Evolutionary conservation across 1,140 invertebrate genomes (phyloP).

Genomic region (Saccostrea glomerata): DNA sequence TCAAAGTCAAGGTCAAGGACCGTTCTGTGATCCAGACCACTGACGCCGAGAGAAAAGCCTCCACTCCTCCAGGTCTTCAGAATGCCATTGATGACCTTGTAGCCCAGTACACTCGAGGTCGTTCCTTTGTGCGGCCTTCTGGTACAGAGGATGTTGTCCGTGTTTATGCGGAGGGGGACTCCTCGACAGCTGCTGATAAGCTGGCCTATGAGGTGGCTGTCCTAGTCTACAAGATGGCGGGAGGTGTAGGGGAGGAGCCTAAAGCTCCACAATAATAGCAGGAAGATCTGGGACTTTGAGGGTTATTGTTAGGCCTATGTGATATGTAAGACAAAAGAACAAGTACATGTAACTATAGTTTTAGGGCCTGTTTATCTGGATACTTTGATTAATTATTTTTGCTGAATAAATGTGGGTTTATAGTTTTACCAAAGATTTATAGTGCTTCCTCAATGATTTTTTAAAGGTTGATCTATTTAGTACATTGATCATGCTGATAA

Average conservation of each 20-base stretch:
- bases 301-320: no score
- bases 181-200: conserved; percentile 81
- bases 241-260: conserved; percentile 83
- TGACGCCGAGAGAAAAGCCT: conserved; percentile 90
- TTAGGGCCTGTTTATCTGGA: no score
- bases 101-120: conserved; percentile 83
- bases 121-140: conserved; percentile 95
- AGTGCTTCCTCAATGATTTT: no score
- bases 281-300: no score
- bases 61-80: conserved; percentile 90
- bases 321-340: no score
- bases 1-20: conserved; percentile 91
- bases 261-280: conserved; percentile 35
- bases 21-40: conserved; percentile 90
- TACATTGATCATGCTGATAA: no score
- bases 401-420: no score
- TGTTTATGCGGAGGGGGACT: conserved; percentile 96
- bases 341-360: no score
- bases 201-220: conserved; percentile 88
- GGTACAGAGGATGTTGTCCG: conserved; percentile 98
- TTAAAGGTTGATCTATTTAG: no score
- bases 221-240: conserved; percentile 88
- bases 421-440: no score
- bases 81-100: conserved; percentile 88
- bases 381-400: no score